Conservation (phyloP, 1,140 invertebrate species). For the Pristionchus pacificus region DNA sequence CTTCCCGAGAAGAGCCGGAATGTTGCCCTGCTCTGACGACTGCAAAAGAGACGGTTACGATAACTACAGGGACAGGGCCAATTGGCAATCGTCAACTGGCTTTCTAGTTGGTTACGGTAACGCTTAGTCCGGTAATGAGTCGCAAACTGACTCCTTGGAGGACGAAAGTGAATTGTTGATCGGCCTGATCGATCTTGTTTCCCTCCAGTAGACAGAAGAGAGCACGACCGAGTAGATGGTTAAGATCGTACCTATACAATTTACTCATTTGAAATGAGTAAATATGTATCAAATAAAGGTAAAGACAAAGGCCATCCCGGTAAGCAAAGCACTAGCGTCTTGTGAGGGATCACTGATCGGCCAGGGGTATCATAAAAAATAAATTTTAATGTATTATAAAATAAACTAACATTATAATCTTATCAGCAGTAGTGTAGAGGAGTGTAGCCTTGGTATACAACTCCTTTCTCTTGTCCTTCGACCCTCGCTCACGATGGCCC, state of each 20-base stretch:
- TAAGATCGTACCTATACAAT: slow-evolving; percentile 76
- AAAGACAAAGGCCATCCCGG: too few species aligned
- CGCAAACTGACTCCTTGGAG: slow-evolving; percentile 71
- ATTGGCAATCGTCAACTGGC: too few species aligned
- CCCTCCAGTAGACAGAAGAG: slow-evolving; percentile 96
- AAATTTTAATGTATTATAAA: too few species aligned
- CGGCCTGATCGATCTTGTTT: slow-evolving; percentile 98
- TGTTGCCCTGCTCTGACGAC: slow-evolving; percentile 73
- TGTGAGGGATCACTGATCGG: too few species aligned
- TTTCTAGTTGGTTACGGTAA: too few species aligned
- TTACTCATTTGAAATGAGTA: neutral
- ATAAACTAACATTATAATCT: slow-evolving; percentile 80
- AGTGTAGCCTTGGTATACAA: slow-evolving; percentile 92
- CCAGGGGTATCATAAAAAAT: too few species aligned
- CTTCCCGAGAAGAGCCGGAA: slow-evolving; percentile 91
- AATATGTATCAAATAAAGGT: too few species aligned
- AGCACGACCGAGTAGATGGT: slow-evolving; percentile 91
- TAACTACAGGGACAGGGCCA: too few species aligned
- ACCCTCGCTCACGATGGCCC: slow-evolving; percentile 88
- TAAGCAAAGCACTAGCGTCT: too few species aligned
- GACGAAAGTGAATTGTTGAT: slow-evolving; percentile 99
- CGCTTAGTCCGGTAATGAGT: too few species aligned
- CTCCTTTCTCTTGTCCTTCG: slow-evolving; percentile 89
- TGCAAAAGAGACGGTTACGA: neutral
- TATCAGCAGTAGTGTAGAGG: slow-evolving; percentile 94